Base-by-base conservation (phyloP, 2,888 invertebrate species). In the Melolontha melolontha region DNA sequence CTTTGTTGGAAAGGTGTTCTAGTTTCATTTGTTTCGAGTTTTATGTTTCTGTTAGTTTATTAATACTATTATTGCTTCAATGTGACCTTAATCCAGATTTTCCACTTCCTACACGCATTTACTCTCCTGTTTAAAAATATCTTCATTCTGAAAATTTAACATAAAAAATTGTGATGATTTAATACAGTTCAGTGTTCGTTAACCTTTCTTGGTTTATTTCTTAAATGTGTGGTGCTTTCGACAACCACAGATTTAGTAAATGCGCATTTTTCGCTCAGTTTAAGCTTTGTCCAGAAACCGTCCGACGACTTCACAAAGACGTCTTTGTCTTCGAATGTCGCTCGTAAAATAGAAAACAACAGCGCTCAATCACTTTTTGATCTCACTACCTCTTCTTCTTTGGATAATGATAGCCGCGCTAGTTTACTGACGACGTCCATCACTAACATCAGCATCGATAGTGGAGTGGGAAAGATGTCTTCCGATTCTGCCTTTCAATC, bases 401-500 rank as follows among this genome's bases (percentile, higher is more conserved):
- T 85, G 83, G 68, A 70, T 41, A 65, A 71, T 71, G 71, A 70
- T 64, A 55, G 64, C 47, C 62, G 68, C 8, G 65, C 63, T 11
- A 50, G 49, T 16, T 22, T 77, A 71, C 67, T 80, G 68, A 75
- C 72, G 64, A 75, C 72, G 57, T 78, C 70, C n/a, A 67, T 69
- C 11, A 67, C 70, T 47, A 68, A 59, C 14, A 62, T 70, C 14
- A 69, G 69, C 54, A 68, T 54, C 65, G 69, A 41, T 22, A 87
- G 87, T 77, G 87, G 87, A 68, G 86, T 87, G 73, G 78, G 69
- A 29, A 82, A 81, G 73, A 81, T 81, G 80, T 83, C 81, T 72
- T 88, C 88, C 79, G 88, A 89, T 76, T 87, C 88, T 22, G 88
- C 82, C 2, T 74, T 85, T 84, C 76, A 87, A 83, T 78, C 85